A percentile compares a stretch with the other conserved stretches of the same genome.
These are phyloP conservation scores for Steromphala cineraria DNA, from an alignment of 2,888 invertebrate genomes.

Conservation along the genomic window DNA sequence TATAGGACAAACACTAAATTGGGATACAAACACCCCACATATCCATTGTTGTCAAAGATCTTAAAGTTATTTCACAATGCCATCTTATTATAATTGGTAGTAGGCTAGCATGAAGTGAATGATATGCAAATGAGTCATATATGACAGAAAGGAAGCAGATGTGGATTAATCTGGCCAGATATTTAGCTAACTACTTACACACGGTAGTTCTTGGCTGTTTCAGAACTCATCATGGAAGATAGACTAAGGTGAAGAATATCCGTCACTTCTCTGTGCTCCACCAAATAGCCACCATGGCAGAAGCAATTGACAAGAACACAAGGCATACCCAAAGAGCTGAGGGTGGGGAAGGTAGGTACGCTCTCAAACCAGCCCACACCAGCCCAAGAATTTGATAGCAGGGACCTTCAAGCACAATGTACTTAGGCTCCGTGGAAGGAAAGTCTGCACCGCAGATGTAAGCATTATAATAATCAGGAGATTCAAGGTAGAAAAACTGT, in stretches of 20 bases:
- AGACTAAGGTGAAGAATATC: slow-evolving; percentile 38
- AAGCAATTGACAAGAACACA: slow-evolving; percentile 48
- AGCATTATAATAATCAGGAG: slow-evolving; percentile 13
- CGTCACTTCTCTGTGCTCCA: slow-evolving; percentile 42
- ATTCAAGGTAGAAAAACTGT: not conserved
- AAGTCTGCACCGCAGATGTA: slow-evolving; percentile 15
- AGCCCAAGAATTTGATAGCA: not conserved
- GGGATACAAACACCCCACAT: not conserved
- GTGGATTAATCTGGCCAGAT: not conserved
- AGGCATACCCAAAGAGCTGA: slow-evolving; percentile 34
- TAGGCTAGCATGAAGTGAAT: not conserved
- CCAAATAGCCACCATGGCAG: slow-evolving; percentile 54
- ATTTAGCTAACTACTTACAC: slow-evolving; percentile 56
- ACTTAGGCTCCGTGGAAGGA: not conserved
- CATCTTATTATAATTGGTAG: slow-evolving; percentile 24
- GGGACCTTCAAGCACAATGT: not conserved
- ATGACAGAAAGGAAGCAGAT: not conserved
- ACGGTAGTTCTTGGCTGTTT: slow-evolving; percentile 66
- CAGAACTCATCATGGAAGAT: slow-evolving; percentile 59
- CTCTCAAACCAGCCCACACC: not conserved
- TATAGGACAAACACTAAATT: not conserved
- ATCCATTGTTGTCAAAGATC: not conserved
- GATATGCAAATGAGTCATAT: slow-evolving; percentile 17
- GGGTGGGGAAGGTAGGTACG: slow-evolving; percentile 22
- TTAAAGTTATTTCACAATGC: not conserved